phyloP scores from a whole-genome alignment of 1,140 invertebrate genomes.

The Drosophila nigrodunni region DNA sequence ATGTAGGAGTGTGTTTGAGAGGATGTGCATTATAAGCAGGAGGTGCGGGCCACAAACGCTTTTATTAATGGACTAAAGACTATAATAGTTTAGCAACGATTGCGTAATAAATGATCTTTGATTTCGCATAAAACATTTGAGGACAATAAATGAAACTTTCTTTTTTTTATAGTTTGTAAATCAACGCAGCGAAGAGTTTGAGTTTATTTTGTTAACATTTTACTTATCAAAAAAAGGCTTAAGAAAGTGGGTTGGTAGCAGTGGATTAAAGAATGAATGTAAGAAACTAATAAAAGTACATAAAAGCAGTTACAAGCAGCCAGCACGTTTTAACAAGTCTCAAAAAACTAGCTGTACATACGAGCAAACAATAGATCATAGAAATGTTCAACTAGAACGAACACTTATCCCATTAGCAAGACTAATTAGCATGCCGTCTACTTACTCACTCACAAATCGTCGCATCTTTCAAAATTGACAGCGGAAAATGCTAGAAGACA shows the following conservation, averaged over 20 bases:
- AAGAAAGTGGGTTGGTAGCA: too few relatives aligned
- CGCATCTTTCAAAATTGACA: slow-evolving; percentile 74
- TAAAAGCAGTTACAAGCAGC: too few relatives aligned
- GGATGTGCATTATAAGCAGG: slow-evolving; percentile 24
- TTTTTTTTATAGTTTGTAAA: not conserved
- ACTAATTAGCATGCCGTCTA: slow-evolving; percentile 67
- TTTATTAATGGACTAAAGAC: slow-evolving; percentile 33
- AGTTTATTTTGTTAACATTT: not conserved
- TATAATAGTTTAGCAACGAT: slow-evolving; percentile 25
- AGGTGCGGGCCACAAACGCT: not conserved
- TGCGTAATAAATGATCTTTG: slow-evolving; percentile 38
- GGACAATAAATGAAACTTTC: not conserved
- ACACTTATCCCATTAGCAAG: slow-evolving; percentile 63
- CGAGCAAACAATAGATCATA: not conserved
- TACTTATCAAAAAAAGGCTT: not conserved
- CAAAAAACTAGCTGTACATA: not conserved
- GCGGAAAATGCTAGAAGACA: slow-evolving; percentile 58
- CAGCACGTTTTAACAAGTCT: too few relatives aligned
- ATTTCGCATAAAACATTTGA: slow-evolving; percentile 4
- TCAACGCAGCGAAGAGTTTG: not conserved
- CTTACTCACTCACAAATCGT: slow-evolving; percentile 65
- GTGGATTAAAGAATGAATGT: too few relatives aligned
- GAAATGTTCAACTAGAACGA: slow-evolving; percentile 3
- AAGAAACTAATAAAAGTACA: too few relatives aligned
- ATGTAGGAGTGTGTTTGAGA: slow-evolving; percentile 29